These are phyloP conservation scores for Rhincodon typus DNA, from an alignment of 2,797 vertebrate genomes.

Conservation along the genomic window DNA sequence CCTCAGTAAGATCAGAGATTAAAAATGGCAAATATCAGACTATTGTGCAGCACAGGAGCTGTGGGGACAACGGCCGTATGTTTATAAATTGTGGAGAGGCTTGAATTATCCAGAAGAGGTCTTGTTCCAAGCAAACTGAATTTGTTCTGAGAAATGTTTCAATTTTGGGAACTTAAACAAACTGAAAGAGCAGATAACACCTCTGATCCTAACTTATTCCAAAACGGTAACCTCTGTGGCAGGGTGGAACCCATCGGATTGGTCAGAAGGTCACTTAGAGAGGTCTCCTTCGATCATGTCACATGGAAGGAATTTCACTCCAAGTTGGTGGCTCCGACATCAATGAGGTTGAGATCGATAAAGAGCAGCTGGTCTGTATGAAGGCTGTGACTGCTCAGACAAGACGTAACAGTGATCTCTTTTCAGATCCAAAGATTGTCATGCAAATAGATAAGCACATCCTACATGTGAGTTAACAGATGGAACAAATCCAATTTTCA, in stretches of 20 bases:
- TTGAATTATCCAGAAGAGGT: background rate
- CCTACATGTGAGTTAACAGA: constrained; percentile 51
- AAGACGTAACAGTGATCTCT: constrained; percentile 56
- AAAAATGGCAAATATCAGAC: background rate
- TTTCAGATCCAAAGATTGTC: constrained; percentile 57
- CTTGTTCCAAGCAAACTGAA: constrained; percentile 39
- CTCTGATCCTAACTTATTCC: constrained; percentile 50
- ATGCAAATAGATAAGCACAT: constrained; percentile 56
- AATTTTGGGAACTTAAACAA: constrained; percentile 50
- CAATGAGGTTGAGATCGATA: background rate
- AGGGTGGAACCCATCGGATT: constrained; percentile 55
- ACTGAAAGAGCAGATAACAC: constrained; percentile 50
- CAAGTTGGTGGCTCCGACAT: background rate
- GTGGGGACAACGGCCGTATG: background rate
- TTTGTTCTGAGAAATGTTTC: constrained; percentile 47
- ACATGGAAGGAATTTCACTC: background rate
- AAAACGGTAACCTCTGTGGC: constrained; percentile 66
- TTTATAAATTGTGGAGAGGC: background rate
- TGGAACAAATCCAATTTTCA: background rate
- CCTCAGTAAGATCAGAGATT: background rate
- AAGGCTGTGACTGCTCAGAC: constrained; percentile 35
- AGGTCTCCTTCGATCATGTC: constrained; percentile 47
- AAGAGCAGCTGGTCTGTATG: background rate
- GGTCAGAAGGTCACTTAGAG: constrained; percentile 65
- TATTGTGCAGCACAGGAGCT: background rate